These are phyloP conservation scores for Sphaerodactylus townsendi DNA, from an alignment of 2,113 vertebrate genomes.

Conservation along the genomic window DNA sequence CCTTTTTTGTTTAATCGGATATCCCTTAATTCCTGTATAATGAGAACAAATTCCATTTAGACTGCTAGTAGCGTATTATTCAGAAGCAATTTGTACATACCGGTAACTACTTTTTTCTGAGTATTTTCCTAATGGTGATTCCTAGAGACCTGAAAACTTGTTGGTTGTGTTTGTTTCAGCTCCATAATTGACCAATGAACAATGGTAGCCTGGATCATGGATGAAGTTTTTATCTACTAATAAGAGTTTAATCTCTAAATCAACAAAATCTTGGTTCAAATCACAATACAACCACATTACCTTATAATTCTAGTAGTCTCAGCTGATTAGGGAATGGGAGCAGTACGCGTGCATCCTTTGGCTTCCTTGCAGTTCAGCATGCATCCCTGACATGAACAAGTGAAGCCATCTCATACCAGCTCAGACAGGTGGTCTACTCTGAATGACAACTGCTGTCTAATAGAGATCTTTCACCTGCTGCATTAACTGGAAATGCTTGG, in stretches of 20 bases:
- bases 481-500: too few species aligned
- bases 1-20: not conserved
- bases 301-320: not conserved
- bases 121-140: too few species aligned
- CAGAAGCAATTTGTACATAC: not conserved
- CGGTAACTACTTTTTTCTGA: too few species aligned
- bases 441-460: too few species aligned
- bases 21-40: not conserved
- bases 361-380: not conserved
- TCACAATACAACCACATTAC: not conserved
- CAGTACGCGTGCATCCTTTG: not conserved
- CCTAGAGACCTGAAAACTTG: not conserved
- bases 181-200: not conserved
- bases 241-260: not conserved
- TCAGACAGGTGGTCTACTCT: too few species aligned
- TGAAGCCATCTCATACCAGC: too few species aligned
- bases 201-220: not conserved
- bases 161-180: not conserved
- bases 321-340: not conserved
- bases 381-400: not conserved
- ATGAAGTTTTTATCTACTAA: too few species aligned
- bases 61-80: not conserved
- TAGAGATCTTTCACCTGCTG: too few species aligned
- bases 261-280: not conserved
- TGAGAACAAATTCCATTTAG: not conserved